Evolutionary conservation across 2,888 invertebrate genomes (phyloP).

Genomic region (Theodoxus fluviatilis): DNA sequence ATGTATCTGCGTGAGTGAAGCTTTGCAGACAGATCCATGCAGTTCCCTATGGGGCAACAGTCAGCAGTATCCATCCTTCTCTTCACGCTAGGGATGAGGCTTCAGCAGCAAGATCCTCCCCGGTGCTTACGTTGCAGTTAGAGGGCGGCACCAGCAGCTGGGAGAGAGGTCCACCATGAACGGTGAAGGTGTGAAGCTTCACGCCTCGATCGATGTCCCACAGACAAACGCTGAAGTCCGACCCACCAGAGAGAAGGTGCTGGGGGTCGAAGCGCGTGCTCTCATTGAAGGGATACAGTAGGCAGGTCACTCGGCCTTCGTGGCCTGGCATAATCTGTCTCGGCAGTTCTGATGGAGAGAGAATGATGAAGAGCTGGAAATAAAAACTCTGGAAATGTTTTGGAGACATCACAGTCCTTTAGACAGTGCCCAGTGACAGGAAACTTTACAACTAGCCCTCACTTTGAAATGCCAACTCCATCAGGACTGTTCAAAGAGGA

Average conservation of each 20-base stretch:
- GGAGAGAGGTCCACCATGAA: slow-evolving; percentile 96
- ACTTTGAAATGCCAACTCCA: no score
- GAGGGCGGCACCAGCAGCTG: slow-evolving; percentile 93
- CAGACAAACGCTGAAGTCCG: slow-evolving; percentile 95
- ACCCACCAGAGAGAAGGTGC: slow-evolving; percentile 87
- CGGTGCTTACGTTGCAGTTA: slow-evolving; percentile 72
- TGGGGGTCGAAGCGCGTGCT: slow-evolving; percentile 71
- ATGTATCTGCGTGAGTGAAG: no score
- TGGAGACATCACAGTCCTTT: no score
- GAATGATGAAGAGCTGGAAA: background rate
- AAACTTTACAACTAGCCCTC: no score
- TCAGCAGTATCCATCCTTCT: no score
- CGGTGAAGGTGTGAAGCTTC: slow-evolving; percentile 91
- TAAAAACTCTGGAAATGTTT: no score
- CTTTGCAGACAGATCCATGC: no score
- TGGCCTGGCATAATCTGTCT: slow-evolving; percentile 73
- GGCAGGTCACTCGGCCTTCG: slow-evolving; percentile 90
- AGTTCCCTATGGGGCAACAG: no score
- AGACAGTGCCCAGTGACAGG: no score
- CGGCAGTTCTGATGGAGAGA: slow-evolving; percentile 41
- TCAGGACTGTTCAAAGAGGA: no score
- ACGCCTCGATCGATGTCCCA: slow-evolving; percentile 94
- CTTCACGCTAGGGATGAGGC: no score
- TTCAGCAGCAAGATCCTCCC: no score
- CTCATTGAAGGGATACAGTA: slow-evolving; percentile 92